Conservation (phyloP, 2,888 invertebrate species). For the Molorchus minor region DNA sequence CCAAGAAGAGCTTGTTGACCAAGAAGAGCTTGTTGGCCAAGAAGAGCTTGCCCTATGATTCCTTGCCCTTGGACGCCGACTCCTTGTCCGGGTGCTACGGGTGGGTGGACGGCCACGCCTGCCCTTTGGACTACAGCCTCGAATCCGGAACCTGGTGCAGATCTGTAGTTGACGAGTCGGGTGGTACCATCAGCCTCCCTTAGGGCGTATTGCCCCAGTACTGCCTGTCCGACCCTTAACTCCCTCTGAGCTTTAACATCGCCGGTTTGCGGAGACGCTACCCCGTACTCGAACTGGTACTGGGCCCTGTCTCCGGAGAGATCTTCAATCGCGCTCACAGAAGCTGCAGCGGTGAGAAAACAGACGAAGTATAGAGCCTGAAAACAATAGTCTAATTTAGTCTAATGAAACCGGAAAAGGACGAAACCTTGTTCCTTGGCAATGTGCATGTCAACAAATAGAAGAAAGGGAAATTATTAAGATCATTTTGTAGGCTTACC, state of each 20-base stretch:
- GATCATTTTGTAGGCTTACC: too few species aligned
- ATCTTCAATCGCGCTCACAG: background rate
- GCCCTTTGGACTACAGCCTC: background rate
- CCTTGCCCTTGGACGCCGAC: background rate
- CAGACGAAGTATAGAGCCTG: background rate
- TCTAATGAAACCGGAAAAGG: too few species aligned
- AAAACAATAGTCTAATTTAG: too few species aligned
- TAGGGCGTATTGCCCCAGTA: background rate
- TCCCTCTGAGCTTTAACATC: background rate
- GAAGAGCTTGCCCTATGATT: too few species aligned
- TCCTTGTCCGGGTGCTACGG: background rate
- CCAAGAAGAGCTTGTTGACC: background rate
- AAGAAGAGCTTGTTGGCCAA: background rate
- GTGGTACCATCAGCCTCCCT: background rate
- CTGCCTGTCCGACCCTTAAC: background rate
- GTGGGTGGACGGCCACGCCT: background rate
- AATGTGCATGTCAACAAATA: too few species aligned
- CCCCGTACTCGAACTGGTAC: slow-evolving; percentile 3
- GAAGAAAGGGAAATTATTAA: too few species aligned
- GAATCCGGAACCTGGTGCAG: background rate
- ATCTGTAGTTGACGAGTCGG: background rate
- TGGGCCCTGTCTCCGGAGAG: background rate
- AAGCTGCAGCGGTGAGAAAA: background rate
- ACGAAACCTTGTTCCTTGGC: too few species aligned
- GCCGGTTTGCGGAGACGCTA: background rate